Conservation (phyloP, 2,888 invertebrate species). For the Apamea crenata region DNA sequence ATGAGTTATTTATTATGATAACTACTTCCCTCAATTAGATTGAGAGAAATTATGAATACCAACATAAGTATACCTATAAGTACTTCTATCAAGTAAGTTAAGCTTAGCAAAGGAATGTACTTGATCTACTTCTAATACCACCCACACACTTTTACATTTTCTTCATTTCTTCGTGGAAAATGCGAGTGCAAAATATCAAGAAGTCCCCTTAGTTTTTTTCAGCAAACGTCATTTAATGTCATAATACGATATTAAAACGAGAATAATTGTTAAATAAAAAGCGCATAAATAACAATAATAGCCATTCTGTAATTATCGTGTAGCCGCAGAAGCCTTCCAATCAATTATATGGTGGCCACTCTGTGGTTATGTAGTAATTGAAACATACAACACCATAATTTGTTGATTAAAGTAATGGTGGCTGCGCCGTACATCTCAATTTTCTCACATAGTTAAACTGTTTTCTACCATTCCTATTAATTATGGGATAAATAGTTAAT, state of each 20-base stretch:
- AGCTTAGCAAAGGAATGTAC: not conserved
- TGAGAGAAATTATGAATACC: not conserved
- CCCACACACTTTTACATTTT: not conserved
- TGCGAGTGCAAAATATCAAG: not conserved
- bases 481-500: conserved; percentile 50
- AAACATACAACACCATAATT: conserved; percentile 75
- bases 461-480: conserved; percentile 37
- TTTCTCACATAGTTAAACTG: conserved; percentile 58
- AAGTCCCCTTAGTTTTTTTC: not conserved
- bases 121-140: not conserved
- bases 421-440: conserved; percentile 75
- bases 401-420: conserved; percentile 74
- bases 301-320: conserved; percentile 38
- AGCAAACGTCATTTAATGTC: not conserved
- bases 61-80: not conserved
- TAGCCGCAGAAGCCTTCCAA: conserved; percentile 54
- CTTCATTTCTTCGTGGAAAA: not conserved
- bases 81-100: not conserved
- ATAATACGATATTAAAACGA: not conserved
- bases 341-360: conserved; percentile 52
- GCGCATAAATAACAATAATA: conserved; percentile 52
- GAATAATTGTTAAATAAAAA: conserved; percentile 37
- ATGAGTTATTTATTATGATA: not conserved
- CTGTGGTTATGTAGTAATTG: conserved; percentile 67
- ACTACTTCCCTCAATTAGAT: no score